These are phyloP conservation scores for Sciurus vulgaris DNA, from an alignment of 2,797 vertebrate species.

Conservation along the genomic window DNA sequence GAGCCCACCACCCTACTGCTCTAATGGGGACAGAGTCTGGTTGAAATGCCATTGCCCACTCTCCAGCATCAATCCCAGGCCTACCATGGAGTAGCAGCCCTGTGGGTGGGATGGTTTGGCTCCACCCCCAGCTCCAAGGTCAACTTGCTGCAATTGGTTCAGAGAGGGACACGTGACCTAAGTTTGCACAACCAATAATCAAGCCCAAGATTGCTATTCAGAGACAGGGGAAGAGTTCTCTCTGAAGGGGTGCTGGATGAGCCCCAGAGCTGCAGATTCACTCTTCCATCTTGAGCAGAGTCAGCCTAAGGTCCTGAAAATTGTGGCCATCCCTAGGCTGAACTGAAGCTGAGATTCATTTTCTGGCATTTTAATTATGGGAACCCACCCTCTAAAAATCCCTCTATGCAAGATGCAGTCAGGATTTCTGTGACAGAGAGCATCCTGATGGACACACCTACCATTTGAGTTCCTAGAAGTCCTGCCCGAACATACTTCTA, in stretches of 20 bases:
- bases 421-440: neutral
- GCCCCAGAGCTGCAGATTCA: neutral
- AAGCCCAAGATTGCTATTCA: neutral
- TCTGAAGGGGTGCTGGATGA: neutral
- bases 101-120: accelerated
- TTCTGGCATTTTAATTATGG: neutral
- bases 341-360: neutral
- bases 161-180: neutral
- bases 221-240: neutral
- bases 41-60: neutral
- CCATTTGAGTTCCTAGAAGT: neutral
- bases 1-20: neutral
- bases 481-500: neutral
- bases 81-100: neutral
- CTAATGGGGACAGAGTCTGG: neutral
- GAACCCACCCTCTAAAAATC: neutral
- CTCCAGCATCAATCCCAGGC: too few relatives aligned
- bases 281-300: neutral
- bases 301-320: neutral
- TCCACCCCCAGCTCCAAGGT: neutral
- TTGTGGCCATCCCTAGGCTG: neutral
- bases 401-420: neutral
- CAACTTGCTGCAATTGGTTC: neutral
- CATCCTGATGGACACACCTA: neutral
- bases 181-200: neutral